These are phyloP conservation scores for Archegozetes longisetosus DNA, from an alignment of 1,140 invertebrate species.

Conservation along the genomic window DNA sequence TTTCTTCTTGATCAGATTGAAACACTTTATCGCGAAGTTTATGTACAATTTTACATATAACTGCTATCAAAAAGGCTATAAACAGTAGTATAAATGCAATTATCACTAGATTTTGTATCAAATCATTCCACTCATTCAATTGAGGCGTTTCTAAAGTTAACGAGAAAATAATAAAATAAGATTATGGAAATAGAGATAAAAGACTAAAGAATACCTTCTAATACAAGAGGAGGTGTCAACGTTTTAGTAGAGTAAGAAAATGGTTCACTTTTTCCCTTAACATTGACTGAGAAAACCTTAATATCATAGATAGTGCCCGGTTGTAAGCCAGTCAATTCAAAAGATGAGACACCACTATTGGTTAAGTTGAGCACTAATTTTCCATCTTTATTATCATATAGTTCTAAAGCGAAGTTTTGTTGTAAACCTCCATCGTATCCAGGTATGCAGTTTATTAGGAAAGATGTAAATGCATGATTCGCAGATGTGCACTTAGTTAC, in stretches of 20 bases:
- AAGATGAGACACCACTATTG: background rate
- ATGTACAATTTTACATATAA: background rate
- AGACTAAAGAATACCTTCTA: too few species aligned
- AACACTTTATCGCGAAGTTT: background rate
- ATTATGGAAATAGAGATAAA: too few species aligned
- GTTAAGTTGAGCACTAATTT: background rate
- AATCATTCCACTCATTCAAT: background rate
- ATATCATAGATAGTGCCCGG: slow-evolving; percentile 25
- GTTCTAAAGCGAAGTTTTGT: slow-evolving; percentile 62
- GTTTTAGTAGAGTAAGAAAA: slow-evolving; percentile 18
- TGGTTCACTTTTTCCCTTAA: slow-evolving; percentile 46
- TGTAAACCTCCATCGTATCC: slow-evolving; percentile 59
- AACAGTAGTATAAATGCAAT: background rate
- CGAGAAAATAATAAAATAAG: too few species aligned
- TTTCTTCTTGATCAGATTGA: background rate
- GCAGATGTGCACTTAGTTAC: background rate
- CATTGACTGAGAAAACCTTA: slow-evolving; percentile 49
- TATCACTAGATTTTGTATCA: background rate
- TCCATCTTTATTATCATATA: slow-evolving; percentile 34
- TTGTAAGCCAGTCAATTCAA: background rate
- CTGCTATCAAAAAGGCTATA: background rate
- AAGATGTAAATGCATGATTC: slow-evolving; percentile 41
- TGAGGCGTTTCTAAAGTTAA: too few species aligned
- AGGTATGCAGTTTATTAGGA: slow-evolving; percentile 53
- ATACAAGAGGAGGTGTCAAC: background rate